Conservation (phyloP, 2,888 invertebrate genomes). For the Cyaniris semiargus region DNA sequence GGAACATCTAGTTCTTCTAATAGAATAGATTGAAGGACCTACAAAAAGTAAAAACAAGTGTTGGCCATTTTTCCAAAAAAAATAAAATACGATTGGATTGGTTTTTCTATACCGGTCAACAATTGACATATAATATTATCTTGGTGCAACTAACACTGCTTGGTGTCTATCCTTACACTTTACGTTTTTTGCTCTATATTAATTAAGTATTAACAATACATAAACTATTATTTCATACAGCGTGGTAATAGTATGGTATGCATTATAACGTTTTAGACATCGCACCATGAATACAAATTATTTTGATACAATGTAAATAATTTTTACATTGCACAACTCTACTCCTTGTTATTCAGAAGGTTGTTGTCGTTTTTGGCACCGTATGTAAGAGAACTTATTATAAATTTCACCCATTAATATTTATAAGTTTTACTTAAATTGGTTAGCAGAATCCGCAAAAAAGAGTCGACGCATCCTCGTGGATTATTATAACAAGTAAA, state of each 20-base stretch:
- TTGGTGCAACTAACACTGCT: background rate
- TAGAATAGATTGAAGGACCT: too few relatives aligned
- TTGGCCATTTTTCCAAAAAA: background rate
- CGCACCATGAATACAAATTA: slow-evolving; percentile 2
- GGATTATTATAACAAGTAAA: background rate
- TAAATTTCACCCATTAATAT: background rate
- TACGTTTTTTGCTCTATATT: background rate
- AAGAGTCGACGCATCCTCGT: background rate
- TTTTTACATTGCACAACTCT: slow-evolving; percentile 18
- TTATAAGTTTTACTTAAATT: slow-evolving; percentile 1
- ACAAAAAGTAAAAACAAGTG: too few relatives aligned
- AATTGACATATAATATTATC: background rate
- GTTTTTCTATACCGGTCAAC: background rate
- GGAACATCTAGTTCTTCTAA: too few relatives aligned
- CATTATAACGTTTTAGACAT: slow-evolving; percentile 6
- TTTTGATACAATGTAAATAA: slow-evolving; percentile 12
- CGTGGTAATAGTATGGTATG: background rate
- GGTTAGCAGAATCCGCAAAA: background rate
- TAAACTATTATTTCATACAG: background rate
- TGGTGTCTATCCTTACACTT: background rate
- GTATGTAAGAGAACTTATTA: background rate
- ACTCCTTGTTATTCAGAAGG: slow-evolving; percentile 17
- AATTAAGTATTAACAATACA: background rate
- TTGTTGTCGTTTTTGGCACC: slow-evolving; percentile 9
- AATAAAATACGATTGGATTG: background rate